Percentiles rank a stretch among this genome's conserved stretches.
phyloP scores from a whole-genome alignment of 2,888 invertebrate species.

The Limenitis arthemis region DNA sequence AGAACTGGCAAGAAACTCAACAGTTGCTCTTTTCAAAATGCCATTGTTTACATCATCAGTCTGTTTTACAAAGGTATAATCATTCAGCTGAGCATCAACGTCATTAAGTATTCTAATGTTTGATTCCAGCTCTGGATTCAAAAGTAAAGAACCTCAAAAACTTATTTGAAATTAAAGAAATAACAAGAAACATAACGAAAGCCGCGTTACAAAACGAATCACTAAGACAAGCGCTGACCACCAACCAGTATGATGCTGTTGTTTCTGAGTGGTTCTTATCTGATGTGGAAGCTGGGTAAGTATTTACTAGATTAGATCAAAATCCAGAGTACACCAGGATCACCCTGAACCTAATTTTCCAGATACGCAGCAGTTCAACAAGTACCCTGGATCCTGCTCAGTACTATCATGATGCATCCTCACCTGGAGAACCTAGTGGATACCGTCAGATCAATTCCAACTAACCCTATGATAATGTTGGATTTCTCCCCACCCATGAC shows the following conservation, averaged over 20 bases:
- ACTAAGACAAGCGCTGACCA: not conserved
- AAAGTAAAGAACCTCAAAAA: not conserved
- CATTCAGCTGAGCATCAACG: no score
- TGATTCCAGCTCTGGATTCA: not conserved
- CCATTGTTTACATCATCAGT: no score
- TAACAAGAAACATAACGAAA: not conserved
- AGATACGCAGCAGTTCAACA: constrained; percentile 43
- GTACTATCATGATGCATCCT: constrained; percentile 31
- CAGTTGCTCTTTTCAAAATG: no score
- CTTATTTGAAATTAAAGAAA: not conserved
- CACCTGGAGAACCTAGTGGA: constrained; percentile 36
- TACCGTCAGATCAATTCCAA: constrained; percentile 34
- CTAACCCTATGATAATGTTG: constrained; percentile 34
- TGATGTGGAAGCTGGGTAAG: no score
- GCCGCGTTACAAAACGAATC: not conserved
- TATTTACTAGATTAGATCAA: not conserved
- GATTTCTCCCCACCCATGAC: constrained; percentile 37
- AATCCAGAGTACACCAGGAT: not conserved
- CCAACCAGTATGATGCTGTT: not conserved
- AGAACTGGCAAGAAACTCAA: no score
- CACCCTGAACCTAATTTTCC: constrained; percentile 24
- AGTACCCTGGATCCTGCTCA: constrained; percentile 44
- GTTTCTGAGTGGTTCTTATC: no score
- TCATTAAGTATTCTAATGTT: no score
- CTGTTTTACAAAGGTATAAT: no score